A percentile compares a stretch with the other conserved stretches of the same genome.
Evolutionary conservation across 2,888 invertebrate genomes (phyloP).

Genomic region (Pollenia angustigena): DNA sequence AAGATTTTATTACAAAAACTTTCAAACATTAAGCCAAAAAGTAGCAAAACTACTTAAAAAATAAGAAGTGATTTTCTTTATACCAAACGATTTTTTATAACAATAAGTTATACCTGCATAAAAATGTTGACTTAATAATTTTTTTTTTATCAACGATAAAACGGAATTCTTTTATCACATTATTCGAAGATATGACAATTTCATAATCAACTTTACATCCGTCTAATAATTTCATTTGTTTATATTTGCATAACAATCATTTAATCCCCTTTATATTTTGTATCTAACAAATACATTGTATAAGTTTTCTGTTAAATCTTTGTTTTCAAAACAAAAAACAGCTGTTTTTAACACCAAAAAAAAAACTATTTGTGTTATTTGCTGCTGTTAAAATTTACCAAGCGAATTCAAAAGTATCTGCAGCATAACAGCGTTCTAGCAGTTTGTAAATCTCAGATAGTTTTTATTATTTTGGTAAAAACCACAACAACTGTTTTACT

Average conservation of each 20-base stretch:
- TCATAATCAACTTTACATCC: no score
- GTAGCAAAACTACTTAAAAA: no score
- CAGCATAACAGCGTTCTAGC: slow-evolving; percentile 58
- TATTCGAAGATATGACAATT: no score
- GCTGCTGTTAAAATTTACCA: slow-evolving; percentile 7
- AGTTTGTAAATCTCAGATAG: slow-evolving; percentile 49
- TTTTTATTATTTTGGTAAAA: neutral
- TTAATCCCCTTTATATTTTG: neutral
- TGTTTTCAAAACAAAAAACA: slow-evolving; percentile 68
- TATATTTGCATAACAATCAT: neutral
- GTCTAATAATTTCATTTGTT: no score
- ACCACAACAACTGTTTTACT: slow-evolving; percentile 21
- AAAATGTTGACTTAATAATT: no score
- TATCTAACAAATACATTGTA: slow-evolving; percentile 5
- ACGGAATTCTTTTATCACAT: no score
- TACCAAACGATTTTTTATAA: no score
- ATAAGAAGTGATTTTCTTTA: no score
- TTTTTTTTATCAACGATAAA: no score
- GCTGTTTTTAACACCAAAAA: slow-evolving; percentile 34
- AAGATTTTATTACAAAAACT: no score
- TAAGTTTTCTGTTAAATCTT: neutral
- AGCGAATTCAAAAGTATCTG: slow-evolving; percentile 62
- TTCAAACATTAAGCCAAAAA: no score
- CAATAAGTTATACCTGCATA: no score
- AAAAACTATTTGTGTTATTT: neutral